Conservation (phyloP, 2,113 vertebrate species). For the Serranochromis macrocephalus region DNA sequence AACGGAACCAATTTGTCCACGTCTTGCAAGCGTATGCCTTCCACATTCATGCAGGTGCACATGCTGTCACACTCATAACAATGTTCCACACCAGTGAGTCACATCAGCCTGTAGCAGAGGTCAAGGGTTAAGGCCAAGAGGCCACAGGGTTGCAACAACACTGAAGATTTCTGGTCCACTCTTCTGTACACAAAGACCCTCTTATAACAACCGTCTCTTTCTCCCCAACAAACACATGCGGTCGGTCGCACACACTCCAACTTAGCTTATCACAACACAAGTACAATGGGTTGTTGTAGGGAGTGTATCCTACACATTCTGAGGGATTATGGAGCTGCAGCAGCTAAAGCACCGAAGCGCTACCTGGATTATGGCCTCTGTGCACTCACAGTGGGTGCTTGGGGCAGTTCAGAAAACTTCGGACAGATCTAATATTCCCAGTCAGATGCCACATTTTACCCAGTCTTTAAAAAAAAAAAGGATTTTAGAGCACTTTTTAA, state of each 20-base stretch:
- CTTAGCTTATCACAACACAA: conserved; percentile 2
- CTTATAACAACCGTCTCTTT: not conserved
- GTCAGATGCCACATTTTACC: not conserved
- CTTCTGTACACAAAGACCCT: not conserved
- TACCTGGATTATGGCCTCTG: conserved; percentile 31
- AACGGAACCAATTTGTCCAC: not conserved
- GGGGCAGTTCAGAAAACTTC: not conserved
- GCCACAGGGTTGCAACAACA: not conserved
- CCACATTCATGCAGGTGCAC: not conserved
- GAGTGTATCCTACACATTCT: conserved; percentile 62
- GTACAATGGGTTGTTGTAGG: conserved; percentile 2
- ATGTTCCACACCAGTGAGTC: conserved; percentile 2
- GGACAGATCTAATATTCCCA: not conserved
- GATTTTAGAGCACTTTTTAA: not conserved
- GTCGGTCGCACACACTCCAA: not conserved
- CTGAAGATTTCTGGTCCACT: not conserved
- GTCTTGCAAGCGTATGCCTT: not conserved
- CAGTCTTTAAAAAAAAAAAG: not conserved
- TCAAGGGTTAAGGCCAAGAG: conserved; percentile 8
- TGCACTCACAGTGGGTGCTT: not conserved
- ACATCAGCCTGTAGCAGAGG: not conserved
- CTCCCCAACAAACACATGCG: not conserved
- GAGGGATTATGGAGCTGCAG: conserved; percentile 77
- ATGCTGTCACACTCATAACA: not conserved
- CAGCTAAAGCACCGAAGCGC: conserved; percentile 47